Percentiles rank a stretch among this genome's conserved stretches.
These are phyloP conservation scores for Grapholita molesta DNA, from an alignment of 1,140 invertebrate genomes.

Conservation along the genomic window DNA sequence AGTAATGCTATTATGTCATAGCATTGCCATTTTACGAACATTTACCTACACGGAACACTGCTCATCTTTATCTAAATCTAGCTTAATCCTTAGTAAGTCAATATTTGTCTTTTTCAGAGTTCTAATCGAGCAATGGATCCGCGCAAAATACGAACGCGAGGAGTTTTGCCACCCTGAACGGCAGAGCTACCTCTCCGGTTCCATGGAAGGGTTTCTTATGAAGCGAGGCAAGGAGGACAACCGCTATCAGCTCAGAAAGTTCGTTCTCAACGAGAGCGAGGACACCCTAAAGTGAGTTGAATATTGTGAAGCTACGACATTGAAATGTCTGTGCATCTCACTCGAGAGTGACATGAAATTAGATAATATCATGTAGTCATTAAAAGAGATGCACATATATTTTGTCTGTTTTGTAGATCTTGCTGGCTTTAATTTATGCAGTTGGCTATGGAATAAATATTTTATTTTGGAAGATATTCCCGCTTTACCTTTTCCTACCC, in stretches of 20 bases:
- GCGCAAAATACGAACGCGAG: constrained; percentile 92
- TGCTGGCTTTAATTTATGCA: not conserved
- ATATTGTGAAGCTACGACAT: not conserved
- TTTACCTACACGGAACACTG: no score
- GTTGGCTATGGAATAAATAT: not conserved
- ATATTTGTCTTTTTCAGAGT: constrained; percentile 80
- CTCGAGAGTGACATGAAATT: no score
- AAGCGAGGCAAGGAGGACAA: constrained; percentile 93
- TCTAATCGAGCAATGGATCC: constrained; percentile 93
- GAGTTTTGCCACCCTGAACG: constrained; percentile 90
- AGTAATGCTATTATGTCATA: no score
- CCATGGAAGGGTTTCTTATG: constrained; percentile 92
- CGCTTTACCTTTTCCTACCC: not conserved
- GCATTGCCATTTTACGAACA: no score
- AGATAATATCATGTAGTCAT: not conserved
- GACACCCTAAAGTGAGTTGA: constrained; percentile 82
- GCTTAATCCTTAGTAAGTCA: not conserved
- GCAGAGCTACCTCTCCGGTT: constrained; percentile 86
- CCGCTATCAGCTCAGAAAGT: constrained; percentile 89
- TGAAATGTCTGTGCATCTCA: not conserved
- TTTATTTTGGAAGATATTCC: not conserved
- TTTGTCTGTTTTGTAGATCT: not conserved
- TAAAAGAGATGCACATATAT: not conserved
- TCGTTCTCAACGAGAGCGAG: constrained; percentile 88
- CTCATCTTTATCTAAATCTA: no score